Percentiles rank a stretch among this genome's conserved stretches.
Conservation (phyloP, 92 coral and sea anemone species). For the Chrysogorgia sp. region DNA sequence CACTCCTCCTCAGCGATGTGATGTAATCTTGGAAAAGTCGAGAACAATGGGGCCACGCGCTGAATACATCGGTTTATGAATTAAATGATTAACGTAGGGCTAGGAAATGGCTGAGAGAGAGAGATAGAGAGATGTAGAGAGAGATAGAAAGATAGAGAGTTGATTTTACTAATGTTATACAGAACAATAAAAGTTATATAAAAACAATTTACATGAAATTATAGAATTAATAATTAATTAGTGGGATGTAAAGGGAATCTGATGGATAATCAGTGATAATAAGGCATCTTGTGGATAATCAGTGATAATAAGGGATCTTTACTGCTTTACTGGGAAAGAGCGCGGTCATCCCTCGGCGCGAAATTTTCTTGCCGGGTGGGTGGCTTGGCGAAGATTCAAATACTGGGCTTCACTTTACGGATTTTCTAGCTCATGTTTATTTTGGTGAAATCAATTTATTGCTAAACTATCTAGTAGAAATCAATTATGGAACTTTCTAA, state of each 20-base stretch:
- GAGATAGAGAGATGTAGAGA: too few relatives aligned
- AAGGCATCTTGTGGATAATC: background rate
- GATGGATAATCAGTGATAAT: background rate
- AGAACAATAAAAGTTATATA: too few relatives aligned
- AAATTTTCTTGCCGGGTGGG: constrained; percentile 42
- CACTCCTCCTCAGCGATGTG: too few relatives aligned
- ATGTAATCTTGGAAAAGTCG: too few relatives aligned
- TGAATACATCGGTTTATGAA: too few relatives aligned
- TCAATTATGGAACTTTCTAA: constrained; percentile 77
- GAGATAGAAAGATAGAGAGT: too few relatives aligned
- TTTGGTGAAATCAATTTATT: background rate
- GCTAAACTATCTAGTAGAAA: constrained; percentile 13
- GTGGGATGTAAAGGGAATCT: background rate
- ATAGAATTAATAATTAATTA: background rate
- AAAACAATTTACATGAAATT: too few relatives aligned
- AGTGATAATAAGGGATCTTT: background rate
- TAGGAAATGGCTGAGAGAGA: too few relatives aligned
- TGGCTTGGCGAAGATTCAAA: constrained; percentile 27
- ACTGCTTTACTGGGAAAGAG: background rate
- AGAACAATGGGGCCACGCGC: too few relatives aligned
- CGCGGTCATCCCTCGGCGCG: constrained; percentile 33
- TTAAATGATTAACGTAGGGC: too few relatives aligned
- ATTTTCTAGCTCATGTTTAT: constrained; percentile 11
- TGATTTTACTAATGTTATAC: too few relatives aligned
- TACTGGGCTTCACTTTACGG: constrained; percentile 9